Evolutionary conservation across 2,888 invertebrate species (phyloP).

Genomic region (Pyrocoelia pectoralis): DNA sequence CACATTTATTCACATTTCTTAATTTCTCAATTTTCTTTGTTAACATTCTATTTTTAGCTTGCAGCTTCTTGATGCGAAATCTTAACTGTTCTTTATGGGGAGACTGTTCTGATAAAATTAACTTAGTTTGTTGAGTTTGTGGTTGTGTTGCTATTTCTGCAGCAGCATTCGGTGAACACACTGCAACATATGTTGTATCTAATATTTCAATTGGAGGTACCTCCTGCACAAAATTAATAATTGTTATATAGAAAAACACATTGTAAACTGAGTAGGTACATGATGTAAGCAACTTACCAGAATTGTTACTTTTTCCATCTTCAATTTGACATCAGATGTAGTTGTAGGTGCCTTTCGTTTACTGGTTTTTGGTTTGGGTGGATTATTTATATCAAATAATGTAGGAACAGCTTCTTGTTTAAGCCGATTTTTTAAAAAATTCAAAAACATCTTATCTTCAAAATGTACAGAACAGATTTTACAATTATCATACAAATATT

Average conservation of each 20-base stretch:
- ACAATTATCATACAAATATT: background rate
- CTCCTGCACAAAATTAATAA: no score
- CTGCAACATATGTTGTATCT: background rate
- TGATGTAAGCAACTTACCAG: background rate
- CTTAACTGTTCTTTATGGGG: conserved; percentile 4
- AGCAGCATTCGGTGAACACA: background rate
- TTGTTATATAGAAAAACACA: no score
- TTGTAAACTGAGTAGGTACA: no score
- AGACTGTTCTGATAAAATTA: background rate
- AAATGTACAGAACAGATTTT: conserved; percentile 7
- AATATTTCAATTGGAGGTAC: background rate
- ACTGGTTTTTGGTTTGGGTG: background rate
- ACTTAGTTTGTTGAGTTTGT: background rate
- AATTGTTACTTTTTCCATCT: background rate
- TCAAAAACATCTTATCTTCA: conserved; percentile 1
- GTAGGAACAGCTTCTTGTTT: background rate
- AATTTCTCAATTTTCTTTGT: background rate
- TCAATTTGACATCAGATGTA: background rate
- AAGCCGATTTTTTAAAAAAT: conserved; percentile 6
- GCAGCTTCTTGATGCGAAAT: background rate
- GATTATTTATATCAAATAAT: background rate
- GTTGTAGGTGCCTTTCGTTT: background rate
- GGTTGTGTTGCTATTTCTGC: background rate
- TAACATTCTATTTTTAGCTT: conserved; percentile 1
- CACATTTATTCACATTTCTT: background rate